Evolutionary conservation across 2,797 vertebrate species (phyloP).

Genomic region (Denticeps clupeoides): DNA sequence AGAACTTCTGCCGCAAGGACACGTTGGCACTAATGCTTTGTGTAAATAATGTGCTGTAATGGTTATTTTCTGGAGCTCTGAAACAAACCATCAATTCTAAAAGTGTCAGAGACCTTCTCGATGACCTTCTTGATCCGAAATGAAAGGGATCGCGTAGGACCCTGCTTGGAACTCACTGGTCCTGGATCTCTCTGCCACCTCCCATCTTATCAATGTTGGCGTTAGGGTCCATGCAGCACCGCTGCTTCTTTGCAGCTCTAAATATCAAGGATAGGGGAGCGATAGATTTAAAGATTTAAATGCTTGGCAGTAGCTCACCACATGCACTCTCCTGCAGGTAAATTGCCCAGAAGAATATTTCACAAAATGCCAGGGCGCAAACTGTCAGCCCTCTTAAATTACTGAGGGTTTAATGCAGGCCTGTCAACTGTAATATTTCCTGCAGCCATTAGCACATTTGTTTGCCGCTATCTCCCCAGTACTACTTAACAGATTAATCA

Average conservation of each 20-base stretch:
- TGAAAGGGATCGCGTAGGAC: too few species aligned
- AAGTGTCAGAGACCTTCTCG: too few species aligned
- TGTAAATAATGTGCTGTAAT: too few species aligned
- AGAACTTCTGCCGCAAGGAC: not conserved
- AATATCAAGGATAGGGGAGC: too few species aligned
- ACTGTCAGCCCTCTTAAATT: constrained; percentile 36
- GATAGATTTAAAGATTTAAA: constrained; percentile 5
- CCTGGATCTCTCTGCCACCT: too few species aligned
- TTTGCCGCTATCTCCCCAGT: constrained; percentile 13
- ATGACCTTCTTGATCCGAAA: too few species aligned
- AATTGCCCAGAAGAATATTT: constrained; percentile 28
- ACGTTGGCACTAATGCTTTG: not conserved
- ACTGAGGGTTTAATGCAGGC: constrained; percentile 51
- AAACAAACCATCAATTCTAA: too few species aligned
- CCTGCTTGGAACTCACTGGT: too few species aligned
- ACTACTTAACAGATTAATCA: constrained; percentile 27
- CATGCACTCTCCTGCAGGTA: constrained; percentile 11
- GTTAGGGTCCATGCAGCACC: too few species aligned
- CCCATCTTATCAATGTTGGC: too few species aligned
- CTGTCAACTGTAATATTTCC: constrained; percentile 56
- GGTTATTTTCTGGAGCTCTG: too few species aligned
- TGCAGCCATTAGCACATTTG: constrained; percentile 33
- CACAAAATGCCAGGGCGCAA: constrained; percentile 15
- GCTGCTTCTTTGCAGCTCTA: too few species aligned
- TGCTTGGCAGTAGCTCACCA: not conserved